Percentiles rank a stretch among this genome's conserved stretches.
Conservation (phyloP, 2,888 invertebrate genomes). For the Halictus quadricinctus region DNA sequence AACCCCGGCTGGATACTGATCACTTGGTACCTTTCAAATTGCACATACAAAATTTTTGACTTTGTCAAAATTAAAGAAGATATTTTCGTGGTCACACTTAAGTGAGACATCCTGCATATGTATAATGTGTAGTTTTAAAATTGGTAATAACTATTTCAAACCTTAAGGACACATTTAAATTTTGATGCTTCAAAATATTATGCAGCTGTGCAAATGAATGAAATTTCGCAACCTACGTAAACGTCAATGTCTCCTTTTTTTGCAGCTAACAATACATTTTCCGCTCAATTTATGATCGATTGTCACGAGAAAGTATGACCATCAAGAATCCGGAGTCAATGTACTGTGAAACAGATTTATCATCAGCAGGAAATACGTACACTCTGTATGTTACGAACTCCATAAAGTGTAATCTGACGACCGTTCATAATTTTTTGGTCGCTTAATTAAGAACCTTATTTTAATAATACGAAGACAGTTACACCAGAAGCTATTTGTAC, state of each 20-base stretch:
- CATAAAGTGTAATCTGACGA: background rate
- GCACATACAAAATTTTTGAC: too few species aligned
- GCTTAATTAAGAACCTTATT: background rate
- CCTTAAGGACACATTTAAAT: background rate
- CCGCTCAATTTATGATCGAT: constrained; percentile 23
- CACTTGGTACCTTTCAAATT: too few species aligned
- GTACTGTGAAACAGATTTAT: constrained; percentile 2
- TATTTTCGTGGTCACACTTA: too few species aligned
- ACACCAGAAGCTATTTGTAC: background rate
- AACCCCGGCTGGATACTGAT: too few species aligned
- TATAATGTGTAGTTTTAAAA: background rate
- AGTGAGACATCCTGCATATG: too few species aligned
- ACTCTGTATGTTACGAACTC: background rate
- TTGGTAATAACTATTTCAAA: background rate
- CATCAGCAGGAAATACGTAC: background rate
- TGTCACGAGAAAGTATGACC: constrained; percentile 37
- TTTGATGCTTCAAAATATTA: background rate
- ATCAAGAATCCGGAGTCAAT: constrained; percentile 17
- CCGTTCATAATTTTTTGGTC: background rate
- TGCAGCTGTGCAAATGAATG: background rate
- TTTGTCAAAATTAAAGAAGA: too few species aligned
- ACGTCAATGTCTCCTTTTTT: background rate
- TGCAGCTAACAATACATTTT: background rate
- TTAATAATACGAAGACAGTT: background rate
- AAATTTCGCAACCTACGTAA: background rate